These are phyloP conservation scores for Apostichopus leukothele DNA, from an alignment of 53 echinoderm and acorn worm genomes.

Conservation along the genomic window DNA sequence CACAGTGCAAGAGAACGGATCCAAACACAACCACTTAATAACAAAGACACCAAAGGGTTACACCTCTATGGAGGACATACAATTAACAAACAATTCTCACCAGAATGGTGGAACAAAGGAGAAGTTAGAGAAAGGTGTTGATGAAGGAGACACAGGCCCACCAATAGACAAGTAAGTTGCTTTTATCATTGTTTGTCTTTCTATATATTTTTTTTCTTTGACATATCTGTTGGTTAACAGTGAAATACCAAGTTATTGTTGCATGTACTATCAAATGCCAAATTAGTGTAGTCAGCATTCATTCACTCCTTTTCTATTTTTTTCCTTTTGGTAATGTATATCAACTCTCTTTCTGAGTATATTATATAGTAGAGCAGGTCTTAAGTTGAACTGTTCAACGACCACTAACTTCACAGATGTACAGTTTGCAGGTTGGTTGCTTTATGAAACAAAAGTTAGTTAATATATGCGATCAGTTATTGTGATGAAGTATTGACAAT, in stretches of 20 bases:
- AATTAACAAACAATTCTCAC: constrained; percentile 14
- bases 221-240: neutral
- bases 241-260: neutral
- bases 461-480: no score
- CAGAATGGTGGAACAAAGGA: constrained; percentile 24
- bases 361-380: no score
- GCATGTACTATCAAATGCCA: no score
- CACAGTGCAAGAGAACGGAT: neutral
- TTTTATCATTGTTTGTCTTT: neutral
- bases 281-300: no score
- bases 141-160: neutral
- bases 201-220: neutral
- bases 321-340: no score
- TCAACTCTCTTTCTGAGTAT: no score
- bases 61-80: constrained; percentile 23
- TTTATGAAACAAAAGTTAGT: no score
- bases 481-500: no score
- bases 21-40: neutral
- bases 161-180: constrained; percentile 31
- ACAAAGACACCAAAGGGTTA: constrained; percentile 18
- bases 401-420: no score
- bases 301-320: no score
- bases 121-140: constrained; percentile 6
- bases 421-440: no score
- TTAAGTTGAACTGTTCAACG: no score